A percentile compares a stretch with the other conserved stretches of the same genome.
These are phyloP conservation scores for Himantopus leucocephalus DNA, from an alignment of 2,113 vertebrate species.

Conservation along the genomic window DNA sequence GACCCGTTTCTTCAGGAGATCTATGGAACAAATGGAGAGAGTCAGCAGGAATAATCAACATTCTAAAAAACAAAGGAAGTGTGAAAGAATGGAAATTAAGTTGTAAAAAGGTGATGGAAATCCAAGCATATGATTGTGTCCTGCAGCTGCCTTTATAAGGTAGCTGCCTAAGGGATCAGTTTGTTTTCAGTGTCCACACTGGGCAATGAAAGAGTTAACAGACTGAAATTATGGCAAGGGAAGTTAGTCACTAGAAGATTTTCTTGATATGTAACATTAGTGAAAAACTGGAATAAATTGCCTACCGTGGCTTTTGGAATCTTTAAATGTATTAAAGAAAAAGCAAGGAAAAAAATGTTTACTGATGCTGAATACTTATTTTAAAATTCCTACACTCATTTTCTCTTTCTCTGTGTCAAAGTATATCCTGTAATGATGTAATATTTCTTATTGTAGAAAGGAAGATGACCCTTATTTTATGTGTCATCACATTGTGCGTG, in stretches of 20 bases:
- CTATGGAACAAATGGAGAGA: not conserved
- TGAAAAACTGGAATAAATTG: not conserved
- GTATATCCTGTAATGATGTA: not conserved
- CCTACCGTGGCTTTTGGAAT: not conserved
- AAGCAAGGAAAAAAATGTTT: not conserved
- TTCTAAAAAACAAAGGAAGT: not conserved
- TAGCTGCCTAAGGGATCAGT: not conserved
- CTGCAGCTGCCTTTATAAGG: not conserved
- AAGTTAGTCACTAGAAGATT: not conserved
- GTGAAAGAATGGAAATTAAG: not conserved
- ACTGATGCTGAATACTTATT: not conserved
- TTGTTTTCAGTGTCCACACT: not conserved
- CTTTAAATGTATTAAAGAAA: not conserved
- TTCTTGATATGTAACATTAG: not conserved
- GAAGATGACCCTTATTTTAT: not conserved
- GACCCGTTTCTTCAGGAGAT: not conserved
- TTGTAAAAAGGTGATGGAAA: not conserved
- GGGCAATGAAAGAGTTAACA: no score
- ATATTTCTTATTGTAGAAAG: not conserved
- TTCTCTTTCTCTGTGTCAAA: not conserved
- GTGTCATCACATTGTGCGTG: not conserved
- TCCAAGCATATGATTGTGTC: not conserved
- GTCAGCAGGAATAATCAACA: not conserved
- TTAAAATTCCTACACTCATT: not conserved
- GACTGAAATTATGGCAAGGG: not conserved